These are phyloP conservation scores for Halcyon chelicuti DNA, from an alignment of 2,797 vertebrate genomes.

Conservation along the genomic window DNA sequence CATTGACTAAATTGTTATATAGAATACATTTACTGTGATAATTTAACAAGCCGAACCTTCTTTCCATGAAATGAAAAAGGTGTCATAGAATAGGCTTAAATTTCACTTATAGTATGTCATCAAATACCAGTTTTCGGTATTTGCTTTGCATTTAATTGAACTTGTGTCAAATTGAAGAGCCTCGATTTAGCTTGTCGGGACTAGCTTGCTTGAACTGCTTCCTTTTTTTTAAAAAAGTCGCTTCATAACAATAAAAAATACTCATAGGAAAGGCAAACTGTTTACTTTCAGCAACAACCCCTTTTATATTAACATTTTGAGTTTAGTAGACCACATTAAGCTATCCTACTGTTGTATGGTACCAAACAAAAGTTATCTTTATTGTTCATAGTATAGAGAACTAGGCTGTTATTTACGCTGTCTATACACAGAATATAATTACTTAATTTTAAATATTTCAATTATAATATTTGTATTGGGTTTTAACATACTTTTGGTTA, in stretches of 20 bases:
- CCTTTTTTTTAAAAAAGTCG: not conserved
- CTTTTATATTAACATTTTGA: not conserved
- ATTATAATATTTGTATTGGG: not conserved
- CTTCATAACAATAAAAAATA: not conserved
- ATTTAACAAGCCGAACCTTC: not conserved
- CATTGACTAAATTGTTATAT: not conserved
- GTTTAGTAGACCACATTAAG: not conserved
- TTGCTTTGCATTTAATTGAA: not conserved
- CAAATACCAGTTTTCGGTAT: not conserved
- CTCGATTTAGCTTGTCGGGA: not conserved
- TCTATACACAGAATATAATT: not conserved
- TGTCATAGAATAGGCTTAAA: not conserved
- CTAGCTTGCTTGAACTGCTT: not conserved
- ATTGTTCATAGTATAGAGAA: not conserved
- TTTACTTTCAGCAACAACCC: not conserved
- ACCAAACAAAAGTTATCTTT: not conserved
- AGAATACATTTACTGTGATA: not conserved
- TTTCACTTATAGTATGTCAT: not conserved
- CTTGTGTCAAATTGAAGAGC: not conserved
- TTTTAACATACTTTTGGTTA: not conserved
- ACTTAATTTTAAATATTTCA: not conserved
- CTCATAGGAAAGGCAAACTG: not conserved
- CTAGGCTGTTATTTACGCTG: not conserved
- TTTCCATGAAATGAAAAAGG: not conserved
- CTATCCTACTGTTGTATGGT: not conserved